Evolutionary conservation across 2,113 vertebrate species (phyloP).

Genomic region (Ophiodon elongatus): DNA sequence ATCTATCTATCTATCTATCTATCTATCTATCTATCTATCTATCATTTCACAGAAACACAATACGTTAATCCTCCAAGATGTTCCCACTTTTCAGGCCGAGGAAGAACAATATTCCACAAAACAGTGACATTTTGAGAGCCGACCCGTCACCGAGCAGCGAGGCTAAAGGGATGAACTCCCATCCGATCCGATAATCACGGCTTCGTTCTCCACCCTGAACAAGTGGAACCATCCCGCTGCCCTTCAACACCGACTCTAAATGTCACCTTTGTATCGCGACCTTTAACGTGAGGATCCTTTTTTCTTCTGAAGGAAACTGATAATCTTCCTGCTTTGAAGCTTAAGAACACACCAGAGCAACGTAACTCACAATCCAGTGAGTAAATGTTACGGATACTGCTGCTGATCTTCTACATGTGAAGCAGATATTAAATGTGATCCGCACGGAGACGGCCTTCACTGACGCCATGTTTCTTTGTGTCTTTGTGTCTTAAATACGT

Average conservation of each 20-base stretch:
- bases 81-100: too few species aligned
- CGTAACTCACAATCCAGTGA: not conserved
- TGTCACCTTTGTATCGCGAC: constrained; percentile 21
- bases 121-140: too few species aligned
- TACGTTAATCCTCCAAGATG: too few species aligned
- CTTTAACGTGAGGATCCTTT: constrained; percentile 30
- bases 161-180: not conserved
- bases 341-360: not conserved
- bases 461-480: not conserved
- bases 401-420: not conserved
- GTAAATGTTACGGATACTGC: not conserved
- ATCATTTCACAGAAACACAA: too few species aligned
- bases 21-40: too few species aligned
- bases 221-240: constrained; percentile 10
- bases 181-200: constrained; percentile 8
- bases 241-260: constrained; percentile 25
- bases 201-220: not conserved
- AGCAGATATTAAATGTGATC: not conserved
- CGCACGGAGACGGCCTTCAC: too few species aligned
- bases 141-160: not conserved
- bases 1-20: too few species aligned
- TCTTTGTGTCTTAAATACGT: constrained; percentile 10
- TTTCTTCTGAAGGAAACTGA: constrained; percentile 7
- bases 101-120: too few species aligned
- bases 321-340: not conserved